Evolutionary conservation across 2,797 vertebrate genomes (phyloP), one percentile per base, ranked within the genome.

Genomic region (Xiphorhynchus erythropygius): DNA sequence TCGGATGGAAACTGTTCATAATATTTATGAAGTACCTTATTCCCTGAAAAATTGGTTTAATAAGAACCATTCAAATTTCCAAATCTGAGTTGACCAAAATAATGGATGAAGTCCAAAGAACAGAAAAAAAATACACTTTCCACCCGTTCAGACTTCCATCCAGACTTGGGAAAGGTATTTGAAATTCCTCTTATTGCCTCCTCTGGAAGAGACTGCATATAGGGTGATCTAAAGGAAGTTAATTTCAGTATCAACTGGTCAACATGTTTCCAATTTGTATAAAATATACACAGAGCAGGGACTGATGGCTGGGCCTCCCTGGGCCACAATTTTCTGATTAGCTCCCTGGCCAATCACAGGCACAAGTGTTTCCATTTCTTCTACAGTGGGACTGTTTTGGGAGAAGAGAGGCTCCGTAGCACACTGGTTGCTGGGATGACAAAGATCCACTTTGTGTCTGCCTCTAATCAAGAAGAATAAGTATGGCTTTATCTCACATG

Each of bases 201-300:
- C 35, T 65, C 25, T 5, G 28, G 25, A 74, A 41, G 0, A 74
- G 21, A 50, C 2, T 32, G 5, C 13, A 13, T 7, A 2, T 21
- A 53, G n/a, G 7, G 37, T 23, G 42, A 60, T 23, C 33, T 49
- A 37, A 77, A 89, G 27, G 33, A 69, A 87, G 46, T 32, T 52
- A 3, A 44, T 74, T 69, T 69, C 47, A 65, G 4, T 37, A 84
- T 44, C 25, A 69, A 13, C 19, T 32, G 10, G 17, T 25, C 81
- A 83, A 63, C 11, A 21, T 30, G 24, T 5, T 93, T 86, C 52
- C 18, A 32, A 21, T 19, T 53, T 53, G 52, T 53, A 21, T 32
- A 32, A 53, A 53, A 53, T 19, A 32, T 19, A 53, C 30, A 53
- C 30, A 53, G 28, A 32, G 52, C 18, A 53, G 52, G 52, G 30